These are phyloP conservation scores for Morelia viridis DNA, from an alignment of 2,797 vertebrate species.

Conservation along the genomic window DNA sequence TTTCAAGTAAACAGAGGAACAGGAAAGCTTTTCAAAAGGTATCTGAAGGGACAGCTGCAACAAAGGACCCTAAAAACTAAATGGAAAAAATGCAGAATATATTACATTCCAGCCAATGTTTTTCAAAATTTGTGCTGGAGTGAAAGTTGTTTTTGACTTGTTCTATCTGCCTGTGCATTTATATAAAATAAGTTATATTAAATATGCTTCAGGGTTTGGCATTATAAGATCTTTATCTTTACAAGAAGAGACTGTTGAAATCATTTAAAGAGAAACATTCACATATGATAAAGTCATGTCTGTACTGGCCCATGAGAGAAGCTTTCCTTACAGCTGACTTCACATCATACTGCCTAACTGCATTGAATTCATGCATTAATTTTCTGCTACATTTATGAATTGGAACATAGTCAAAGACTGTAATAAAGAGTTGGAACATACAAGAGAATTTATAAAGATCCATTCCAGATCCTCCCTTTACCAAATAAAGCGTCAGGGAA, in stretches of 20 bases:
- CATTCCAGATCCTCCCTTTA: not conserved
- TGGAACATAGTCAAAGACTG: not conserved
- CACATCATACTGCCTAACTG: not conserved
- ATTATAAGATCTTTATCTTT: not conserved
- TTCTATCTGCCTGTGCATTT: not conserved
- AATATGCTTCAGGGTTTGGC: not conserved
- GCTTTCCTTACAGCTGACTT: not conserved
- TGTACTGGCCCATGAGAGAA: not conserved
- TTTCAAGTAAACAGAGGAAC: not conserved
- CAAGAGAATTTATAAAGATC: not conserved
- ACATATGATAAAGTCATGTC: not conserved
- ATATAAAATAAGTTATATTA: not conserved
- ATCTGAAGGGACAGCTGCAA: not conserved
- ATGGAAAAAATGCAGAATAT: not conserved
- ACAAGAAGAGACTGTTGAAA: constrained; percentile 3
- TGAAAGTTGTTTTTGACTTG: not conserved
- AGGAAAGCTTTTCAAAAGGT: not conserved
- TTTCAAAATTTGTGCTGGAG: not conserved
- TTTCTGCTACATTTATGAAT: not conserved
- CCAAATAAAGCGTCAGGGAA: not conserved
- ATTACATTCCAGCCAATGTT: not conserved
- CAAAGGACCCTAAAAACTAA: not conserved
- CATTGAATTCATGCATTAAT: not conserved
- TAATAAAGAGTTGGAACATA: not conserved
- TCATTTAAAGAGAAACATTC: not conserved